Percentiles rank a stretch among this genome's conserved stretches.
phyloP scores from a whole-genome alignment of 2,888 invertebrate species.

The Atrina japonica region DNA sequence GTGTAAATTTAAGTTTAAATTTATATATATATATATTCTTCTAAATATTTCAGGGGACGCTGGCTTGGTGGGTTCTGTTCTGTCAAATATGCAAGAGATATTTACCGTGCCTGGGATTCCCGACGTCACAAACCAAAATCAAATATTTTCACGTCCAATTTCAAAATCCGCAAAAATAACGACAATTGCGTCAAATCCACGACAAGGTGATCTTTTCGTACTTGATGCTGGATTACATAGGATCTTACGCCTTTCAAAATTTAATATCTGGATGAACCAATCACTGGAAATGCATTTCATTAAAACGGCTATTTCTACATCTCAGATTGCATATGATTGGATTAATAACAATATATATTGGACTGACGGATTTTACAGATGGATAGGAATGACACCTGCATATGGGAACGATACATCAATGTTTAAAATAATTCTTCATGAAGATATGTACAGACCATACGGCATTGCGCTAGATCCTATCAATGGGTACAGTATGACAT shows the following conservation, averaged over 20 bases:
- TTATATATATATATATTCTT: too few relatives aligned
- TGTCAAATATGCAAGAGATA: too few relatives aligned
- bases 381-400: constrained; percentile 23
- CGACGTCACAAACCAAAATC: too few relatives aligned
- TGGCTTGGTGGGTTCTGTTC: too few relatives aligned
- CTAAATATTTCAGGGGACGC: too few relatives aligned
- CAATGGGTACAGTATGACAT: too few relatives aligned
- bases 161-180: constrained; percentile 25
- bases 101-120: too few relatives aligned
- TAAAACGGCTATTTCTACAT: constrained; percentile 16
- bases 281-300: constrained; percentile 1
- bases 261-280: constrained; percentile 23
- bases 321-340: constrained; percentile 25
- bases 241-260: constrained; percentile 17
- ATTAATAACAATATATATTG: constrained; percentile 9
- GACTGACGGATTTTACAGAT: constrained; percentile 23
- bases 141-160: too few relatives aligned
- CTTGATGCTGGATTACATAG: constrained; percentile 21
- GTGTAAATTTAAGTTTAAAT: too few relatives aligned
- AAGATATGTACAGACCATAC: constrained; percentile 27
- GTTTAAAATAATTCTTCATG: constrained; percentile 17
- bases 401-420: constrained; percentile 11
- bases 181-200: constrained; percentile 17
- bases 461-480: constrained; percentile 52
- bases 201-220: constrained; percentile 12